These are phyloP conservation scores for Sinosuthora webbiana DNA, from an alignment of 2,113 vertebrate species.

Conservation along the genomic window DNA sequence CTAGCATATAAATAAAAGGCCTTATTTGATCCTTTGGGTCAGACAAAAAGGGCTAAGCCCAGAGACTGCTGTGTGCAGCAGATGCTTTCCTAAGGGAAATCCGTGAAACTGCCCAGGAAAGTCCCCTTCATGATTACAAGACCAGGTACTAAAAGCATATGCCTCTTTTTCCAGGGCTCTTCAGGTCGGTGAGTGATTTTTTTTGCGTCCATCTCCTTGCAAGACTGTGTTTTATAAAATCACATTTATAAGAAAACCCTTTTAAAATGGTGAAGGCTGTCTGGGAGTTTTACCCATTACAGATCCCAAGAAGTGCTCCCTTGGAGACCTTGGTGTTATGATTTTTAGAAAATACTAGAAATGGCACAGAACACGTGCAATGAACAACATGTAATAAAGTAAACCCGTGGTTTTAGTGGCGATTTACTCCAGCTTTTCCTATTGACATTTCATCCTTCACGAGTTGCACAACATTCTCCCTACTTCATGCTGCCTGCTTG, in stretches of 20 bases:
- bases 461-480: neutral
- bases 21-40: neutral
- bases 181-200: neutral
- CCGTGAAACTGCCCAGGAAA: neutral
- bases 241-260: rapidly evolving
- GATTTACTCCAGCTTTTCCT: neutral
- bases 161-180: neutral
- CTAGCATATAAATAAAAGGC: neutral
- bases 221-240: neutral
- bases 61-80: neutral
- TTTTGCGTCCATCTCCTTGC: rapidly evolving
- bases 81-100: neutral
- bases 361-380: neutral
- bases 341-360: neutral
- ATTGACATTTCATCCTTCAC: rapidly evolving
- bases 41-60: neutral
- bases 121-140: neutral
- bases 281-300: neutral
- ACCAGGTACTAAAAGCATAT: neutral
- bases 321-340: rapidly evolving
- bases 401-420: neutral
- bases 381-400: neutral
- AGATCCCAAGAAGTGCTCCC: neutral
- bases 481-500: neutral
- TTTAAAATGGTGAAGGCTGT: neutral